Evolutionary conservation across 1,140 invertebrate genomes (phyloP), one percentile per base, ranked within the genome.

Genomic region (Planococcus citri): DNA sequence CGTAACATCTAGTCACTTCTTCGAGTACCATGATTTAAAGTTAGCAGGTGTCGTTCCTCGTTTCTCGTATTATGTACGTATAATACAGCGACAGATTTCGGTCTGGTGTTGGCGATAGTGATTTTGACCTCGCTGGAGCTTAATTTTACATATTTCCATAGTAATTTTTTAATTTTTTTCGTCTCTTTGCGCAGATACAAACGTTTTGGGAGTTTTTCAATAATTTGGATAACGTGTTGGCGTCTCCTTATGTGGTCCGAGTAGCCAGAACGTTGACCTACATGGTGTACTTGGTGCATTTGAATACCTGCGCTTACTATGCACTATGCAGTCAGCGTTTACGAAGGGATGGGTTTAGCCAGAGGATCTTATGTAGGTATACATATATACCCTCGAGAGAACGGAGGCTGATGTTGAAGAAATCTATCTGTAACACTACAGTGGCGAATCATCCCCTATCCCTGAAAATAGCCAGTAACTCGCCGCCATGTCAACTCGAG

Each of bases 231-330:
- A 87, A 83, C 73, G 84, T 84, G 71, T 83, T 85, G 72, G 86
- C 85, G 72, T 87, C 86, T n/a, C 88, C 88, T 17, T 87, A 89
- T 76, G 81, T 86, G 78, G 85, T 85, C n/a, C 84, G 94, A 71
- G 87, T 96, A 33, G 84, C 88, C 2, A 87, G 90, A 72, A 95
- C 92, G 0, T 80, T 96, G 9, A 85, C 89, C 70, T 95, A 97
- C 81, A 95, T 96, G 86, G 84, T 97, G 71, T 95, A 93, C 76
- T 82, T 97, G 74, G 95, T 97, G n/a, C 94, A 97, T 75, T 77
- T 95, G 14, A 95, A 95, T 73, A 91, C 92, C 0, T 95, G 92
- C 76, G 86, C 91, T 0, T 97, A 96, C 78, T n/a, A n/a, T n/a
- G n/a, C n/a, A n/a, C n/a, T 97, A 94, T 77, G 87, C 86, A 1